Base-by-base conservation (phyloP, 2,888 invertebrate species). In the Drosophila falleni region DNA sequence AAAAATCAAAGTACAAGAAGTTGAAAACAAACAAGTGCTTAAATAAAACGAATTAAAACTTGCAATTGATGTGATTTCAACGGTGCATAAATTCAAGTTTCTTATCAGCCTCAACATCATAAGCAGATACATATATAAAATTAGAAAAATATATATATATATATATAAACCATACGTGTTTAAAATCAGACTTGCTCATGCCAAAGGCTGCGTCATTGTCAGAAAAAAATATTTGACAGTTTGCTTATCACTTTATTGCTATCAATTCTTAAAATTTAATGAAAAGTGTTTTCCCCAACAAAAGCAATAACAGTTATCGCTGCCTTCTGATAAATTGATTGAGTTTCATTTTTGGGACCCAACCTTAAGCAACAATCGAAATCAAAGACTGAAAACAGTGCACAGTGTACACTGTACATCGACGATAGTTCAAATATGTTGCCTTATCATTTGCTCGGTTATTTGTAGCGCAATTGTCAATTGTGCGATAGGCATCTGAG, bases 181-280 rank as follows among this genome's bases (percentile, higher is more conserved):
- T 46, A 19, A 50, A 55, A 42, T n/a, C 16, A 31, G 55, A 44
- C 67, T 67, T 62, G 74, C 56, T 68, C 68, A 74, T 46, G 41
- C 39, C 33, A 60, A 19, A 19, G 37, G 33, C 56, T 42, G 61
- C 58, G 65, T 60, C 49, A 64, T 59, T 59, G 39, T 37, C 50
- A 37, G 13, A 53, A 29, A 35, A 15, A 78, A 29, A 35, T 16
- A 78, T 70, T 77, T 83, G 83, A 81, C 84, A 87, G 77, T 83
- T 83, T 56, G 65, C 85, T 89, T 84, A 89, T 84, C 89, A 84
- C 54, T 84, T 84, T 84, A 84, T 89, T 89, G 89, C 83, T 89
- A 84, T 84, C 82, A 87, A 82, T 67, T 54, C 62, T 56, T 49
- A 60, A 80, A 70, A 54, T 54, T 86, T 89, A 85, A 85, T 85